phyloP scores from a whole-genome alignment of 2,797 vertebrate genomes.

The Mycteria americana region DNA sequence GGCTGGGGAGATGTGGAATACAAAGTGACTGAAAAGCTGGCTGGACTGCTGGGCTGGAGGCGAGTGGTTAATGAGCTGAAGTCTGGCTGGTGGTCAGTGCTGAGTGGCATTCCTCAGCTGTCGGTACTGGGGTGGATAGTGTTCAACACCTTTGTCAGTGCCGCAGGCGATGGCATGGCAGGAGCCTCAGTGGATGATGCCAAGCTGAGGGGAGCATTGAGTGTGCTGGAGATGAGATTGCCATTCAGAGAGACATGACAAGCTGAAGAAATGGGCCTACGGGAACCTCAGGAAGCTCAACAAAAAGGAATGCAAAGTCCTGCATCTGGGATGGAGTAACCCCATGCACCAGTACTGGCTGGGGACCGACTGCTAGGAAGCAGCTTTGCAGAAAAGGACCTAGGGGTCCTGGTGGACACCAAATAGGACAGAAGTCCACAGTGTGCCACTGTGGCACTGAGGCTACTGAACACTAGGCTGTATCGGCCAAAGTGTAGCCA shows the following conservation, averaged over 20 bases:
- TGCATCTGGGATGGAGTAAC: neutral
- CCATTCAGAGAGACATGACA: neutral
- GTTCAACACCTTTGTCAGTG: neutral
- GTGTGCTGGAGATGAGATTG: neutral
- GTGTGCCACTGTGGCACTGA: neutral
- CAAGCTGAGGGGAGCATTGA: neutral
- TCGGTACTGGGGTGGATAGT: neutral
- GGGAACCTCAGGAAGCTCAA: neutral
- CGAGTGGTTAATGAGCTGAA: neutral
- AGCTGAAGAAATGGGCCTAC: neutral
- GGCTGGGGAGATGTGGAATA: neutral
- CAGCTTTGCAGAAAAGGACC: neutral
- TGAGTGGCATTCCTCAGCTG: neutral
- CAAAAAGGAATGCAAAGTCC: neutral
- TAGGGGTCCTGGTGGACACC: neutral
- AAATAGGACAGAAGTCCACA: neutral
- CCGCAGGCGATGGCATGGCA: neutral
- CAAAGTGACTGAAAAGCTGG: neutral
- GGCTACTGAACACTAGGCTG: neutral
- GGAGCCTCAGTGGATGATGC: neutral
- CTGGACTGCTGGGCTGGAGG: neutral
- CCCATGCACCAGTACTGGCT: neutral
- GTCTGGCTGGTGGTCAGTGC: neutral
- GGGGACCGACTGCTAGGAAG: neutral
- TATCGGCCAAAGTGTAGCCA: neutral